Evolutionary conservation across 2,888 invertebrate genomes (phyloP).

Genomic region (Abscondita cerata): DNA sequence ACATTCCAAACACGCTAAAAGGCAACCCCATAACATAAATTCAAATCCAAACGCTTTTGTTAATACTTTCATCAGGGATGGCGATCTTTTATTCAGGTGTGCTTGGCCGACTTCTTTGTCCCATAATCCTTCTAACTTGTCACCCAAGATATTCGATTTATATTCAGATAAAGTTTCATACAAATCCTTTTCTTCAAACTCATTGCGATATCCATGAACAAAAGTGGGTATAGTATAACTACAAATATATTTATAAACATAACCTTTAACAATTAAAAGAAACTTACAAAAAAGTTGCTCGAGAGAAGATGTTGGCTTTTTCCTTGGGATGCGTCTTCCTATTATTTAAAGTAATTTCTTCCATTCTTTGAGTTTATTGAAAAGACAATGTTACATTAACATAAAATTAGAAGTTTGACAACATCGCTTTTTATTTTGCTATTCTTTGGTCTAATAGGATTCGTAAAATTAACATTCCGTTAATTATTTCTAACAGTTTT

Average conservation of each 20-base stretch:
- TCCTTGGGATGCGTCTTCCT: neutral
- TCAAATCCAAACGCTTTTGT: constrained; percentile 46
- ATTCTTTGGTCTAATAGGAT: too few relatives aligned
- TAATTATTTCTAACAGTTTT: too few relatives aligned
- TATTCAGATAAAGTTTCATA: constrained; percentile 58
- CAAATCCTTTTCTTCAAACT: constrained; percentile 59
- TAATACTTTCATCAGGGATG: constrained; percentile 47
- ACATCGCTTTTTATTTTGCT: too few relatives aligned
- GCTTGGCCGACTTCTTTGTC: constrained; percentile 36
- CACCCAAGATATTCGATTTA: constrained; percentile 56
- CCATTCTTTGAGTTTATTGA: neutral
- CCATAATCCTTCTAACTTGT: constrained; percentile 55
- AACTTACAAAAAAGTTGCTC: constrained; percentile 4
- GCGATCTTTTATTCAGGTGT: constrained; percentile 28
- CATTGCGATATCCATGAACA: constrained; percentile 56
- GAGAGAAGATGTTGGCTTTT: neutral
- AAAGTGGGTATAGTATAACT: constrained; percentile 62
- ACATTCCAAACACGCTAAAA: constrained; percentile 45
- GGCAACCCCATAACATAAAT: constrained; percentile 43
- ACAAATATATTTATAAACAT: constrained; percentile 12
- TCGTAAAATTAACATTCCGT: too few relatives aligned
- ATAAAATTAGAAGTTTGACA: too few relatives aligned
- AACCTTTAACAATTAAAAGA: neutral
- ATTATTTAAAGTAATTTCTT: neutral
- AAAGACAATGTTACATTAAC: too few relatives aligned